A percentile compares a stretch with the other conserved stretches of the same genome.
Evolutionary conservation across 2,113 vertebrate species (phyloP).

Genomic region (Penelope pileata): DNA sequence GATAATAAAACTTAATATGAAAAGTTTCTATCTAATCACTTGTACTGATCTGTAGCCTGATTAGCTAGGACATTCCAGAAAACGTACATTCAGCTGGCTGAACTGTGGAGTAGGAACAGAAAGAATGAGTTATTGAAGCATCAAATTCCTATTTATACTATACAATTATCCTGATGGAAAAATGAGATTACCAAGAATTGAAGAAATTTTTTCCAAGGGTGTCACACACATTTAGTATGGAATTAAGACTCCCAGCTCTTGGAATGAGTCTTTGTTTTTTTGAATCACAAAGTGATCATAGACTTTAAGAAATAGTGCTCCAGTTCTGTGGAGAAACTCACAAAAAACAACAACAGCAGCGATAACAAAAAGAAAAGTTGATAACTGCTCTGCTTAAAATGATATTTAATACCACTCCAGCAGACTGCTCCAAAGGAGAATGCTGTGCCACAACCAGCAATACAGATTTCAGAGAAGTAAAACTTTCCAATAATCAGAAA

Average conservation of each 20-base stretch:
- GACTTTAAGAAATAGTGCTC: background rate
- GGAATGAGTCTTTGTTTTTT: background rate
- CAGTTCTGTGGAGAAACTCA: background rate
- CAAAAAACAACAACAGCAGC: background rate
- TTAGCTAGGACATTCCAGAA: background rate
- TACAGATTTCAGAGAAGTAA: background rate
- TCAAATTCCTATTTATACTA: background rate
- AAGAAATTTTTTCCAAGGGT: background rate
- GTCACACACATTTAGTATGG: background rate
- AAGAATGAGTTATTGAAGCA: rapidly evolving
- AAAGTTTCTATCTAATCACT: background rate
- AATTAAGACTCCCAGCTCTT: background rate
- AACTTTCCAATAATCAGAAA: background rate
- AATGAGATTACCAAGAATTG: background rate
- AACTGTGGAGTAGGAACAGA: background rate
- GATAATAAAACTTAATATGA: background rate
- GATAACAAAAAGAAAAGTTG: background rate
- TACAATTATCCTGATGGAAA: background rate
- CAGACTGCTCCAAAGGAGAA: background rate
- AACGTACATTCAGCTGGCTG: background rate
- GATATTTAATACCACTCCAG: background rate
- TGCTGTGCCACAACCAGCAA: background rate
- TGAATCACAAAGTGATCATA: background rate
- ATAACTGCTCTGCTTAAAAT: background rate
- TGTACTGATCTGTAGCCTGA: background rate